phyloP scores from a whole-genome alignment of 1,140 invertebrate species.

The Tetragnatha versicolor region DNA sequence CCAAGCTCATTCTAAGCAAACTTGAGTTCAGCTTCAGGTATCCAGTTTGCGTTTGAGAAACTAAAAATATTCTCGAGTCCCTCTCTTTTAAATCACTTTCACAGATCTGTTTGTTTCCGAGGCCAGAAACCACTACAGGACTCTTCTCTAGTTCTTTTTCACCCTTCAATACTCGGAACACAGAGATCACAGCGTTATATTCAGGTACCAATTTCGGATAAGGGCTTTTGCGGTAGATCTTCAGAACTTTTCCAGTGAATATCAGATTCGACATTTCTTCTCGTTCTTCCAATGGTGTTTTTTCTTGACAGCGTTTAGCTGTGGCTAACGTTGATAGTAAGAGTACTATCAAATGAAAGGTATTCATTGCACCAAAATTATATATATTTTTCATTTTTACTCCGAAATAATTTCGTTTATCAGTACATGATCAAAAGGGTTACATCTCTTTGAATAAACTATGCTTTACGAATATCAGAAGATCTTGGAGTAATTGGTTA shows the following conservation, averaged over 20 bases:
- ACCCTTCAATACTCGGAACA: conserved; percentile 55
- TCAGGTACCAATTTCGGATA: conserved; percentile 34
- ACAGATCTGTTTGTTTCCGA: conserved; percentile 52
- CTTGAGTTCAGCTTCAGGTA: conserved; percentile 55
- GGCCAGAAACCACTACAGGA: conserved; percentile 56
- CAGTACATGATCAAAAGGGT: no score
- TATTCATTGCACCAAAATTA: no score
- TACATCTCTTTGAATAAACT: no score
- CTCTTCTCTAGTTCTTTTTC: conserved; percentile 24
- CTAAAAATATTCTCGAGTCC: conserved; percentile 57
- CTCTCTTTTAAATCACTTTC: conserved; percentile 36
- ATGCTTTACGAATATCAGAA: no score
- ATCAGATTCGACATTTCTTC: conserved; percentile 61
- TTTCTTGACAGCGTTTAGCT: conserved; percentile 30
- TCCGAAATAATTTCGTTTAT: no score
- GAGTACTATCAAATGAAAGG: background rate
- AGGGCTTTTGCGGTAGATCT: conserved; percentile 52
- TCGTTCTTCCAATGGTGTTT: conserved; percentile 45
- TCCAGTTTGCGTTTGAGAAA: conserved; percentile 24
- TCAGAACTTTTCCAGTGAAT: conserved; percentile 61
- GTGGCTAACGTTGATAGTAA: background rate
- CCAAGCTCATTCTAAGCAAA: conserved; percentile 49
- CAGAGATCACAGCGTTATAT: conserved; percentile 58
- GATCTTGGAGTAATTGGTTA: no score
- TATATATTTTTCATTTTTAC: no score